A percentile compares a stretch with the other conserved stretches of the same genome.
Evolutionary conservation across 2,797 vertebrate genomes (phyloP).

Genomic region (Cirrhinus mrigala): DNA sequence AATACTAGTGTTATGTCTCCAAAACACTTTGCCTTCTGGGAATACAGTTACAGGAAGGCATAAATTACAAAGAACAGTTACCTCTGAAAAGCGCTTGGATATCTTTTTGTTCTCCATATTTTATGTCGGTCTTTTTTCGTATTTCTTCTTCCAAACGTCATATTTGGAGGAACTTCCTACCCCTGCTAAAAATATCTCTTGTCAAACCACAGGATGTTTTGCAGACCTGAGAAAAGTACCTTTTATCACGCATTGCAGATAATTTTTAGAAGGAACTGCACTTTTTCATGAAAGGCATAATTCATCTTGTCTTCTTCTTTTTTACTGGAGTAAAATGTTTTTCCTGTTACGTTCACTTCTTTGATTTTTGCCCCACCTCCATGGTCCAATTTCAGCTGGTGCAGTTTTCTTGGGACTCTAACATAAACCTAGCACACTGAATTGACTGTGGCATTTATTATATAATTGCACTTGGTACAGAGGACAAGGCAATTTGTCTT

Average conservation of each 20-base stretch:
- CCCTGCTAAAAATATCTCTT: constrained; percentile 51
- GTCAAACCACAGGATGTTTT: constrained; percentile 14
- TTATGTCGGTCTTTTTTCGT: background rate
- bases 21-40: constrained; percentile 55
- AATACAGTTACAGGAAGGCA: constrained; percentile 63
- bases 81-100: constrained; percentile 63
- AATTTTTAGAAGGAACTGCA: constrained; percentile 13
- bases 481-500: constrained; percentile 51
- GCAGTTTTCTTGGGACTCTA: constrained; percentile 36
- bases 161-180: constrained; percentile 33
- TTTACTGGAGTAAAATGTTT: background rate
- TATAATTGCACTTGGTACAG: constrained; percentile 48
- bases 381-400: constrained; percentile 1
- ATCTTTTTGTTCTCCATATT: constrained; percentile 61
- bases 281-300: constrained; percentile 22
- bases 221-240: constrained; percentile 31
- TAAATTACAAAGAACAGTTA: constrained; percentile 63
- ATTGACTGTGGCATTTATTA: constrained; percentile 51
- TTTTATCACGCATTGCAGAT: constrained; percentile 33
- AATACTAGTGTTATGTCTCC: constrained; percentile 51
- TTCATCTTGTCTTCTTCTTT: constrained; percentile 18
- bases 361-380: constrained; percentile 24
- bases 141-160: constrained; percentile 32
- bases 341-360: constrained; percentile 28
- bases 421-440: constrained; percentile 26